Evolutionary conservation across 2,797 vertebrate species (phyloP), one percentile per base, ranked within the genome.

Genomic region (Oophaga sylvatica): DNA sequence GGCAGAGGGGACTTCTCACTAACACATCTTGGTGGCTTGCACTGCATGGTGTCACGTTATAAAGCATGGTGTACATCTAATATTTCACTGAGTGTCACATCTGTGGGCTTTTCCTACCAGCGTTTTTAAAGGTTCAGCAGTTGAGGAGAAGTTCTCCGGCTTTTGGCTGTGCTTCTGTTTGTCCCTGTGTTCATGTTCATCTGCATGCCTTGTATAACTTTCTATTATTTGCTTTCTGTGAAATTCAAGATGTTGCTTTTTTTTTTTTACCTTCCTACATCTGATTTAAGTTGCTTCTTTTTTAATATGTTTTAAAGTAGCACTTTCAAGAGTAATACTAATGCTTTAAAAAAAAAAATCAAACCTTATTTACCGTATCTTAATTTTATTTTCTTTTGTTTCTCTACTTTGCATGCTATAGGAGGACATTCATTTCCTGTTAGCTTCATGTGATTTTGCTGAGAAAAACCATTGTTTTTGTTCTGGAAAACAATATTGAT

Each of bases 51-150:
- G 92, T 94, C 94, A 93, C 92, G 90, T 92, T 73, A 41, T 91
- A 93, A 59, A 75, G 96, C 95, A 96, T 96, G 96, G 92, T 90
- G 92, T 95, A 93, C 95, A 93, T 96, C 94, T 97, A 95, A 96
- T 92, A 88, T 93, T 89, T 92, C 95, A 95, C 93, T 96, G 97
- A 97, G 97, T 97, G 95, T 97, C 96, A 97, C 97, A 97, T 97
- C 97, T 97, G 95, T 96, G 97, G 96, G 96, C 94, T 95, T 94
- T 93, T 92, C 94, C 94, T 91, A 91, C 88, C 93, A 92, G 91
- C 84, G 89, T 86, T 70, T 70, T 41, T 80, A 90, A 87, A 85
- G 87, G 91, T 91, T 90, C 91, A 92, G 90, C 91, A 91, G 90
- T 91, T 92, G 93, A 94, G 94, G 91, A 92, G 92, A 92, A 91